Evolutionary conservation across 2,797 vertebrate species (phyloP).

Genomic region (Nyctibius grandis): DNA sequence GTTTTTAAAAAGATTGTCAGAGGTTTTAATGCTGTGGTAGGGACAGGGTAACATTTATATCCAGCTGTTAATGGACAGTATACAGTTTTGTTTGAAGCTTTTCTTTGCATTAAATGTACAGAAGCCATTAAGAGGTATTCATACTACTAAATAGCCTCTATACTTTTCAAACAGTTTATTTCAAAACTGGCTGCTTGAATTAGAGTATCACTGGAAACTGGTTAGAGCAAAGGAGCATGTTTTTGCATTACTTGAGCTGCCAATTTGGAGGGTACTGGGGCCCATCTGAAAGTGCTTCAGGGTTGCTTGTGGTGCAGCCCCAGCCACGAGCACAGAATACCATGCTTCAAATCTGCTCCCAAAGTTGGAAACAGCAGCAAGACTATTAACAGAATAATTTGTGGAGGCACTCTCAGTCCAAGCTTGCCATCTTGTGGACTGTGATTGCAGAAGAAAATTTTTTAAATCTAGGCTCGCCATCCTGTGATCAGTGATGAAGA

Average conservation of each 20-base stretch:
- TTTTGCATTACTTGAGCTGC: neutral
- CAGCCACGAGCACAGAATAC: neutral
- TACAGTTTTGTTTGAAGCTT: neutral
- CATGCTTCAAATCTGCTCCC: neutral
- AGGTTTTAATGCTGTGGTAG: neutral
- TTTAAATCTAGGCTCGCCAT: neutral
- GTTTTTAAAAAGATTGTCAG: neutral
- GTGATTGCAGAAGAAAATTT: neutral
- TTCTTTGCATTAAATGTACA: neutral
- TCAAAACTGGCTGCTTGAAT: neutral
- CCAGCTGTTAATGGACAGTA: neutral
- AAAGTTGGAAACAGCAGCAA: neutral
- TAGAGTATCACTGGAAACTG: neutral
- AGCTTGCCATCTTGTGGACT: conserved; percentile 71
- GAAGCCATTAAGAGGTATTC: neutral
- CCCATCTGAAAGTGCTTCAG: neutral
- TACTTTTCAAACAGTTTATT: neutral
- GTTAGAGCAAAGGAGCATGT: neutral
- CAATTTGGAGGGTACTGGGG: neutral
- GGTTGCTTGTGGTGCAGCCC: neutral
- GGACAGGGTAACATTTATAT: neutral
- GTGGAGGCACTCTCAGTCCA: conserved; percentile 1
- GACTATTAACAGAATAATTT: neutral
- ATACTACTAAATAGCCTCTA: neutral
- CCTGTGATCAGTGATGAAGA: neutral